Conservation (phyloP, 1,140 invertebrate species). For the Cotesia typhae region DNA sequence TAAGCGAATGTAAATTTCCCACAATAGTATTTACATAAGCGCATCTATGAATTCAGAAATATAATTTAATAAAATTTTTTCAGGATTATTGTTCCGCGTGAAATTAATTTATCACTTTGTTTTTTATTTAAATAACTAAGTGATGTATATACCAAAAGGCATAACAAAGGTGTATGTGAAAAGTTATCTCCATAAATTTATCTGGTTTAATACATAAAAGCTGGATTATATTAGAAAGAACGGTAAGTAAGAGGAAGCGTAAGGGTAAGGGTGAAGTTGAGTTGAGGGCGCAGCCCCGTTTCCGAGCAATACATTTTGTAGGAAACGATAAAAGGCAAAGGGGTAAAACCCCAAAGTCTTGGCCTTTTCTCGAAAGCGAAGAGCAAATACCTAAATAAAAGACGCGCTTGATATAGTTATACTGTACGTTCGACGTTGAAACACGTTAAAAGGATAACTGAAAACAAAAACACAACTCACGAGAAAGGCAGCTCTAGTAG, state of each 20-base stretch:
- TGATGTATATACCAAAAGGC: background rate
- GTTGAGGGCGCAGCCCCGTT: conserved; percentile 5
- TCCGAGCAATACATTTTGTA: conserved; percentile 22
- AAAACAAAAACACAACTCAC: conserved; percentile 1
- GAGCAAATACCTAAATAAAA: background rate
- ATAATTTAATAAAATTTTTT: too few relatives aligned
- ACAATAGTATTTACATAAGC: too few relatives aligned
- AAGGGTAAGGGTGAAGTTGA: too few relatives aligned
- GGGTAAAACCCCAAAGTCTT: background rate
- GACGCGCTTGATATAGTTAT: background rate
- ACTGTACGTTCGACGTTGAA: conserved; percentile 17
- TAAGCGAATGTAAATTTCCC: too few relatives aligned
- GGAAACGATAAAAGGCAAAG: conserved; percentile 7
- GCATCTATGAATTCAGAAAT: too few relatives aligned
- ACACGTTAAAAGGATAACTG: conserved; percentile 19
- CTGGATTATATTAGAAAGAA: conserved; percentile 27
- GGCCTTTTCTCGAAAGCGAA: background rate
- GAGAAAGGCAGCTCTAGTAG: too few relatives aligned
- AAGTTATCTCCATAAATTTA: conserved; percentile 27
- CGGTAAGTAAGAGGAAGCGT: background rate
- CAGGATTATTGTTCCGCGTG: too few relatives aligned
- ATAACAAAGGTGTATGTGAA: conserved; percentile 4
- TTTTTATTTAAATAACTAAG: too few relatives aligned
- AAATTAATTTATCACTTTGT: too few relatives aligned
- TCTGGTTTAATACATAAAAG: conserved; percentile 24